Percentiles rank a stretch among this genome's conserved stretches.
These are phyloP conservation scores for Ianthella basta DNA, from an alignment of 37 sponge, comb jelly and placozoan genomes.

Conservation along the genomic window DNA sequence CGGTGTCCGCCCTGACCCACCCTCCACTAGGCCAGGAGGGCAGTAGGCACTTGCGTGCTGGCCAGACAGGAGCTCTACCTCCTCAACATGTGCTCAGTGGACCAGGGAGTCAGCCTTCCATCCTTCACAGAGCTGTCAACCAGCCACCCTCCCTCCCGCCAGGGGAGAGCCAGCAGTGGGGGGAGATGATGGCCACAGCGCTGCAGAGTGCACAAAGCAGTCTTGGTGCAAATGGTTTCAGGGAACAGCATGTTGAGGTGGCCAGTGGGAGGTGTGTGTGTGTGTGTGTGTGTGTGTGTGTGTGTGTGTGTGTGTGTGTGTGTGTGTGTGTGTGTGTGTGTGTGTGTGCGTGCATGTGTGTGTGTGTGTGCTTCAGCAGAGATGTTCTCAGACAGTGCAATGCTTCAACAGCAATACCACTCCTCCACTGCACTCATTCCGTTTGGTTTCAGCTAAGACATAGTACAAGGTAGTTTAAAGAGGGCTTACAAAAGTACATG, in stretches of 20 bases:
- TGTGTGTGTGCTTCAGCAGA: not conserved
- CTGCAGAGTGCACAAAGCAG: not conserved
- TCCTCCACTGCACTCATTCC: no score
- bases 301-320: slow-evolving; percentile 57
- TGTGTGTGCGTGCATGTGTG: slow-evolving; percentile 36
- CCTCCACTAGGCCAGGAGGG: no score
- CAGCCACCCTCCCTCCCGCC: no score
- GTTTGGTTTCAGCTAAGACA: no score
- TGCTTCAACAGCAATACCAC: not conserved
- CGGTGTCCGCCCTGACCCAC: no score
- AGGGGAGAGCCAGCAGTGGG: not conserved
- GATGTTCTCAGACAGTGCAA: not conserved
- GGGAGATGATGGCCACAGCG: not conserved
- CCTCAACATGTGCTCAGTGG: no score
- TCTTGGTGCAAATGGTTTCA: not conserved
- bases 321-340: slow-evolving; percentile 56
- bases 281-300: slow-evolving; percentile 59
- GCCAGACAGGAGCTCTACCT: no score
- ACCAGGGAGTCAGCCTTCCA: no score
- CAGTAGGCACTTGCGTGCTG: no score
- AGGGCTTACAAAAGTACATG: no score
- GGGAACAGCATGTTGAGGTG: not conserved
- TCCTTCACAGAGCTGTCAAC: no score
- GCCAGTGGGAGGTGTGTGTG: slow-evolving; percentile 40
- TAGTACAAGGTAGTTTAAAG: no score